Base-by-base conservation (phyloP, 2,888 invertebrate genomes). In the Papilio protenor region DNA sequence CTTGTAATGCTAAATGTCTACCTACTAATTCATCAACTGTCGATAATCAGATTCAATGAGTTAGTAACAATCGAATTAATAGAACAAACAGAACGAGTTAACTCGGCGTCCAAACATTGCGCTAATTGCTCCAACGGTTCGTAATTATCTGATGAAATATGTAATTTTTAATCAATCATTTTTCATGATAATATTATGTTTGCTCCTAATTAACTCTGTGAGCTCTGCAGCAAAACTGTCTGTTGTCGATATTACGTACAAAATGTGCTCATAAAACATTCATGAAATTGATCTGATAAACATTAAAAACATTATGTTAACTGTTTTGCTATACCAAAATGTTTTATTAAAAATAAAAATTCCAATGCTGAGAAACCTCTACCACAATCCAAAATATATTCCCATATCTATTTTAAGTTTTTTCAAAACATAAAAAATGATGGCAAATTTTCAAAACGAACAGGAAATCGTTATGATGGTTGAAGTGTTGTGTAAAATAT, bases 51-150 rank as follows among this genome's bases (percentile, higher is more conserved):
- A 40, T 40, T 40, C 64, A 64, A 40, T 66, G 66, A 40, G n/a
- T 66, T 66, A 64, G 16, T 40, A 40, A 45, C 66, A 69, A 89
- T 87, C 88, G 85, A 87, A 91, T 88, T 87, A 86, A 87, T 88
- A 90, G 10, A 71, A 71, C 49, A 86, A 89, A 87, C 87, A 87
- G 87, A 88, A 90, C 88, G 87, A 85, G 87, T 89, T 83, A 79
- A 79, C 77, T 80, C 83, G 77, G 77, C 81, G 84, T 82, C 81
- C 86, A 84, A 86, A 83, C 88, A 52, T 85, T 87, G 85, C 84
- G 87, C 88, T 90, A 89, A 91, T 90, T 90, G 89, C 88, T 88
- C 86, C 88, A 90, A 88, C 87, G 87, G 83, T 81, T 83, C 81
- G 84, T 89, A 88, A 87, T 88, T 88, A 80, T 84, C 84, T 86